Evolutionary conservation across 2,113 vertebrate genomes (phyloP).

Genomic region (Lethenteron reissneri): DNA sequence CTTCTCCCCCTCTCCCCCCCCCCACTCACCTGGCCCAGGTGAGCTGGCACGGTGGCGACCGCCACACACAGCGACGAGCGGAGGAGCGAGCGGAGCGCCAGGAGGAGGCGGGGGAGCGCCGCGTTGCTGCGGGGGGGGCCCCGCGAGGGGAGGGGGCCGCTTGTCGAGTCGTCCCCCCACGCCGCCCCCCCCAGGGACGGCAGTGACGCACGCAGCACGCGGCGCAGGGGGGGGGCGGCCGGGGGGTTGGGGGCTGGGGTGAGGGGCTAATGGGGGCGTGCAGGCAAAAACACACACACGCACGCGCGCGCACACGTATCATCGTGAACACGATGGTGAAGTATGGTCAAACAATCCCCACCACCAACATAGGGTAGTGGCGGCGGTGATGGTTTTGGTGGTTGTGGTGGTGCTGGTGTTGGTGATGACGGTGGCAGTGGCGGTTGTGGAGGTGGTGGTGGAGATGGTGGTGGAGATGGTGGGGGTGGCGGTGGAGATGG

Average conservation of each 20-base stretch:
- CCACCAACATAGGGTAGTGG: too few species aligned
- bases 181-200: not conserved
- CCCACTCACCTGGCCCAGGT: constrained; percentile 3
- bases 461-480: too few species aligned
- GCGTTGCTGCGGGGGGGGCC: not conserved
- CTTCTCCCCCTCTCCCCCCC: too few species aligned
- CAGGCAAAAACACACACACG: too few species aligned
- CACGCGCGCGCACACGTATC: too few species aligned
- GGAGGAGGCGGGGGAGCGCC: not conserved
- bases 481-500: too few species aligned
- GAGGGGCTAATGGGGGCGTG: not conserved
- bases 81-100: not conserved
- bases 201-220: not conserved
- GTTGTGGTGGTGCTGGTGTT: too few species aligned
- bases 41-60: not conserved
- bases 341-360: too few species aligned
- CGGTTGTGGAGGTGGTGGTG: too few species aligned
- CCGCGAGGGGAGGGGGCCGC: not conserved
- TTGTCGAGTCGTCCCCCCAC: not conserved
- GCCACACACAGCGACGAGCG: constrained; percentile 2
- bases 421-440: too few species aligned
- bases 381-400: too few species aligned
- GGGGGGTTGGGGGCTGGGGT: not conserved
- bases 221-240: not conserved
- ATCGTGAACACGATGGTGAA: too few species aligned